These are phyloP conservation scores for Nasonia oneida DNA, from an alignment of 2,888 invertebrate genomes.

Conservation along the genomic window DNA sequence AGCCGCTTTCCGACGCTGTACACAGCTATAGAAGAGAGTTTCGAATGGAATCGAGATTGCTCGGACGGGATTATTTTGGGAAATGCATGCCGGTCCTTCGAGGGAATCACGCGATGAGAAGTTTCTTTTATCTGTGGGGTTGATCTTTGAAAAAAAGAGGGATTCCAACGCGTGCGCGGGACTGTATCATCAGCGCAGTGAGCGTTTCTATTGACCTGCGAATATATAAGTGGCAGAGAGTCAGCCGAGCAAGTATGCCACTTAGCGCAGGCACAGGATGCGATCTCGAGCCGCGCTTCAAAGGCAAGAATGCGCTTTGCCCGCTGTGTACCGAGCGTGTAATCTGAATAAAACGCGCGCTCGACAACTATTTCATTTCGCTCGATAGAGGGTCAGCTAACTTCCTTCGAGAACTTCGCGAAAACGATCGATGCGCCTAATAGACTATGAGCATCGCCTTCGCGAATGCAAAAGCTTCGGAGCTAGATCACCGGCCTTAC, in stretches of 20 bases:
- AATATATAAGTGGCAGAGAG: background rate
- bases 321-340: background rate
- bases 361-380: background rate
- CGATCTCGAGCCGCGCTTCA: conserved; percentile 22
- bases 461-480: background rate
- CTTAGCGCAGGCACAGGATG: background rate
- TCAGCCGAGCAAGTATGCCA: conserved; percentile 16
- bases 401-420: background rate
- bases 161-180: background rate
- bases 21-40: too few relatives aligned
- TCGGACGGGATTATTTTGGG: background rate
- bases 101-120: background rate
- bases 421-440: background rate
- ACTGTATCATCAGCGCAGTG: too few relatives aligned
- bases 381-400: background rate
- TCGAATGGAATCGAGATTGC: background rate
- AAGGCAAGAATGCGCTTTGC: conserved; percentile 24
- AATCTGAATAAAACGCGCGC: background rate
- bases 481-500: background rate
- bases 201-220: conserved; percentile 1
- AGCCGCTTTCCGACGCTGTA: background rate
- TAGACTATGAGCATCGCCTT: background rate
- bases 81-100: background rate
- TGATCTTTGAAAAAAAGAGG: background rate
- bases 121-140: background rate